phyloP scores from a whole-genome alignment of 1,140 invertebrate genomes.

The Sycophaga agraensis region DNA sequence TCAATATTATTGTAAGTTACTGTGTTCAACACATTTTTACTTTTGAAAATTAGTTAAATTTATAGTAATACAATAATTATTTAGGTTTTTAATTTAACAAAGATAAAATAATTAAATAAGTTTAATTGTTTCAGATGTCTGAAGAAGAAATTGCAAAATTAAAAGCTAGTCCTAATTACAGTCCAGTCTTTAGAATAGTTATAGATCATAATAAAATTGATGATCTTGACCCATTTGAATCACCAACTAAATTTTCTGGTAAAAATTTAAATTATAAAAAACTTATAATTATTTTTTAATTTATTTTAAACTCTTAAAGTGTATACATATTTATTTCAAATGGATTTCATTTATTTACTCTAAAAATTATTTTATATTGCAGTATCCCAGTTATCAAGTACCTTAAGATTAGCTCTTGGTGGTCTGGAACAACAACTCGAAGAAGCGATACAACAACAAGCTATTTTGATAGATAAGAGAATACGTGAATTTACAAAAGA shows the following conservation, averaged over 20 bases:
- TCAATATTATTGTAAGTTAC: slow-evolving; percentile 55
- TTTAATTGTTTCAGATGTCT: slow-evolving; percentile 38
- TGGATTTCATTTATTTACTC: neutral
- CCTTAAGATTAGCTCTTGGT: slow-evolving; percentile 47
- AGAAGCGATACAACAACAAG: slow-evolving; percentile 55
- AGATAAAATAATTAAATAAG: slow-evolving; percentile 1
- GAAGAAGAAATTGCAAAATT: slow-evolving; percentile 46
- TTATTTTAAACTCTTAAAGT: neutral
- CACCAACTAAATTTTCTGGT: slow-evolving; percentile 50
- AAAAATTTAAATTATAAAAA: slow-evolving; percentile 21
- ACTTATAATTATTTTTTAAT: neutral
- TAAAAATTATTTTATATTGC: neutral
- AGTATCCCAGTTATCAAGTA: slow-evolving; percentile 46
- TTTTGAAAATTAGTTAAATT: neutral
- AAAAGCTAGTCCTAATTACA: slow-evolving; percentile 47
- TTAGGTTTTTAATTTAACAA: neutral
- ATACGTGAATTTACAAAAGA: slow-evolving; percentile 57
- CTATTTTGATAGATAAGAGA: slow-evolving; percentile 55
- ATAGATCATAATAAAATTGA: slow-evolving; percentile 43
- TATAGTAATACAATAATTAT: too few relatives aligned
- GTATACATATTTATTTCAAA: too few relatives aligned
- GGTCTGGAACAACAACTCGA: slow-evolving; percentile 57
- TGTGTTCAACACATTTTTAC: neutral
- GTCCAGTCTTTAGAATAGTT: slow-evolving; percentile 53
- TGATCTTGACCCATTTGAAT: slow-evolving; percentile 40